Evolutionary conservation across 2,797 vertebrate species (phyloP).

Genomic region (Chloroceryle inda): DNA sequence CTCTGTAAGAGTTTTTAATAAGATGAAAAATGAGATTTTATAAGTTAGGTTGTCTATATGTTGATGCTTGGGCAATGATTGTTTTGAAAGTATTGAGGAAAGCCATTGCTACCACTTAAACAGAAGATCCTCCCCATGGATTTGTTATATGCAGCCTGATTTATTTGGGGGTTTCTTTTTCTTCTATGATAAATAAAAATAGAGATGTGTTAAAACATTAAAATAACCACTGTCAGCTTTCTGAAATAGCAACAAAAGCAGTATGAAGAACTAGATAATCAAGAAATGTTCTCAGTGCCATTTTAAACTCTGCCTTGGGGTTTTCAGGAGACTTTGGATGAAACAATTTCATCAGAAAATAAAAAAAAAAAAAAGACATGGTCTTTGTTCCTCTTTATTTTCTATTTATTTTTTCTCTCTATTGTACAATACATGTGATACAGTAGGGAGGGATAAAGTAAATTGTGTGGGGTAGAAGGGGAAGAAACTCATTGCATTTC

Average conservation of each 20-base stretch:
- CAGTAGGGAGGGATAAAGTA: fast-evolving
- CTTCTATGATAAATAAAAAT: background rate
- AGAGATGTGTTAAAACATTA: background rate
- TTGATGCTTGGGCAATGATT: background rate
- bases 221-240: background rate
- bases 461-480: background rate
- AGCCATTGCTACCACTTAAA: background rate
- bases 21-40: background rate
- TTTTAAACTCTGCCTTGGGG: background rate
- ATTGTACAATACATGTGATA: fast-evolving
- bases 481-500: background rate
- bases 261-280: background rate
- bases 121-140: background rate
- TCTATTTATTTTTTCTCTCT: background rate
- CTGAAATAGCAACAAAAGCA: background rate
- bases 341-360: background rate
- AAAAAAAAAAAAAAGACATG: background rate
- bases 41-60: background rate
- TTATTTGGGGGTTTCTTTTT: background rate
- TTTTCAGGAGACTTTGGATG: background rate
- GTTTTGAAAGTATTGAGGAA: background rate
- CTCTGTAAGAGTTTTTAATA: background rate
- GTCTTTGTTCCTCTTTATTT: background rate
- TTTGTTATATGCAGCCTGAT: background rate
- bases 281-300: background rate